Percentiles rank a stretch among this genome's conserved stretches.
Evolutionary conservation across 2,888 invertebrate species (phyloP).

Genomic region (Anagyrus pseudococci): DNA sequence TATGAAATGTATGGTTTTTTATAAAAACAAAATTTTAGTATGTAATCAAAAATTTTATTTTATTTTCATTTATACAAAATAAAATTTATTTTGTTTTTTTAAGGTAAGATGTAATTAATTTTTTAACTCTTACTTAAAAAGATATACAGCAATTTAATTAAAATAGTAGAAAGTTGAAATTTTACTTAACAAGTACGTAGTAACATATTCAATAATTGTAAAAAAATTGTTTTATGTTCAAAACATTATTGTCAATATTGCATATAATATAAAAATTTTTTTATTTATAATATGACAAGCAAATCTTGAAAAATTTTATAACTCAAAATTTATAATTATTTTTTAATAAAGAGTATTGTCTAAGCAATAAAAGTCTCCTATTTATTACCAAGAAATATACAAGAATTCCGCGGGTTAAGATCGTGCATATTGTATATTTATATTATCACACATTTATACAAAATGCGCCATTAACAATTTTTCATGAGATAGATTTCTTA

Average conservation of each 20-base stretch:
- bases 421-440: too few species aligned
- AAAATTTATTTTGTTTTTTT: background rate
- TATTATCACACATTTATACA: too few species aligned
- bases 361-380: too few species aligned
- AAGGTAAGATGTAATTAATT: background rate
- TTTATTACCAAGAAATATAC: too few species aligned
- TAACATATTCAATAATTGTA: background rate
- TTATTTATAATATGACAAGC: background rate
- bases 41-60: conserved; percentile 1
- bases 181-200: background rate
- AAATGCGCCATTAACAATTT: too few species aligned
- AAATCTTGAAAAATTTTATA: background rate
- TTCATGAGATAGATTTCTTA: too few species aligned
- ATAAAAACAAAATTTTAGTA: background rate
- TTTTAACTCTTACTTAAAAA: background rate
- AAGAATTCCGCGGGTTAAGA: too few species aligned
- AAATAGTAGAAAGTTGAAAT: conserved; percentile 1
- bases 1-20: conserved; percentile 9
- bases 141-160: background rate
- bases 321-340: background rate
- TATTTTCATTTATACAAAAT: background rate
- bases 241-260: conserved; percentile 41
- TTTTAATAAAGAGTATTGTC: background rate
- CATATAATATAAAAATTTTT: conserved; percentile 24
- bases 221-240: conserved; percentile 2